phyloP scores from a whole-genome alignment of 2,888 invertebrate species.

The Spodoptera littoralis region DNA sequence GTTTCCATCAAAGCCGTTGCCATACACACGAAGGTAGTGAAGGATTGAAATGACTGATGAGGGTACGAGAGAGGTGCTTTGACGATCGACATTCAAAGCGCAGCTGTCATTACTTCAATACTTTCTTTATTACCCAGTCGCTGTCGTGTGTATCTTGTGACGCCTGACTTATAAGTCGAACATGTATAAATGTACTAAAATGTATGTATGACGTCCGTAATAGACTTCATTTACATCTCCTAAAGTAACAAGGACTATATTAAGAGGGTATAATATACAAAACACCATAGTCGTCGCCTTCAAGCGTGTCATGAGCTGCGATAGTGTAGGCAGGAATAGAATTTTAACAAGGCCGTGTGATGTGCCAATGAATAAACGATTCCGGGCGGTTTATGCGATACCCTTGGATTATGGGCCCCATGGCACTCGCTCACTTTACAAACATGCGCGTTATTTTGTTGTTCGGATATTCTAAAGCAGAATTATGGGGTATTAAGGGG shows the following conservation, averaged over 20 bases:
- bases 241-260: too few species aligned
- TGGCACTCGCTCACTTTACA: conserved; percentile 49
- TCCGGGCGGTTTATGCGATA: conserved; percentile 75
- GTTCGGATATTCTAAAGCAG: conserved; percentile 34
- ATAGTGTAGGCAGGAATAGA: conserved; percentile 67
- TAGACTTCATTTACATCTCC: too few species aligned
- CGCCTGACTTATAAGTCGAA: too few species aligned
- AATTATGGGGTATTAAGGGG: conserved; percentile 50
- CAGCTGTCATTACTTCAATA: too few species aligned
- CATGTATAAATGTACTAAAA: too few species aligned
- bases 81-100: too few species aligned
- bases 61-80: too few species aligned
- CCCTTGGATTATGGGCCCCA: conserved; percentile 69
- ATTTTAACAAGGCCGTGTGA: conserved; percentile 79
- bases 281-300: background rate
- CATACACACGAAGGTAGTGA: background rate
- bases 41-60: conserved; percentile 2
- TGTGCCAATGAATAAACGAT: conserved; percentile 84
- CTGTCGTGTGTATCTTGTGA: too few species aligned
- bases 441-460: conserved; percentile 54
- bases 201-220: too few species aligned
- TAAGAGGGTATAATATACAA: background rate
- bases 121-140: too few species aligned
- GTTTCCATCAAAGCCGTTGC: background rate
- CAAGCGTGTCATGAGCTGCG: background rate